Conservation (phyloP, 1,140 invertebrate species). For the Solenopsis fugax region DNA sequence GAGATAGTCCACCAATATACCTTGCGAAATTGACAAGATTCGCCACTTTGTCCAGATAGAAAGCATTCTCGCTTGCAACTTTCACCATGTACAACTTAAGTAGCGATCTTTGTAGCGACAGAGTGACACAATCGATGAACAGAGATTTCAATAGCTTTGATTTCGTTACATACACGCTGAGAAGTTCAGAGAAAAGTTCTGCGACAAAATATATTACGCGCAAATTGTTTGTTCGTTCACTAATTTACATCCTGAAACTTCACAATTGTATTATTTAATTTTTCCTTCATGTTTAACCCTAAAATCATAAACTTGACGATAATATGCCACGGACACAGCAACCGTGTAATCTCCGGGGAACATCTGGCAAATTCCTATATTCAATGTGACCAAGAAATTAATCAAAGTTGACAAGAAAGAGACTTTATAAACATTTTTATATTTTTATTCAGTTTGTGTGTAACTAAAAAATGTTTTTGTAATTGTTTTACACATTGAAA, state of each 20-base stretch:
- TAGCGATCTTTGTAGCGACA: constrained; percentile 49
- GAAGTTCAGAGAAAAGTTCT: neutral
- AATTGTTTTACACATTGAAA: too few species aligned
- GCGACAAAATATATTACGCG: neutral
- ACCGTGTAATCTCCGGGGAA: too few species aligned
- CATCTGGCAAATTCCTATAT: too few species aligned
- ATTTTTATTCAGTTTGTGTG: too few species aligned
- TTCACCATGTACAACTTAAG: constrained; percentile 54
- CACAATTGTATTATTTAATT: neutral
- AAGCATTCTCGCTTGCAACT: constrained; percentile 38
- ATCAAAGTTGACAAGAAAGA: too few species aligned
- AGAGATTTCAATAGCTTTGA: constrained; percentile 3
- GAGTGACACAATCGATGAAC: neutral
- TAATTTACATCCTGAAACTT: neutral
- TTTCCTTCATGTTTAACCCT: neutral
- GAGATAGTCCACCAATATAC: constrained; percentile 42
- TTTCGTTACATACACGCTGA: neutral
- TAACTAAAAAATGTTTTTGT: too few species aligned
- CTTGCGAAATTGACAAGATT: constrained; percentile 56
- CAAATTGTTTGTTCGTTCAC: neutral
- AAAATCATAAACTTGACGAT: too few species aligned
- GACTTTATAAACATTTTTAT: too few species aligned
- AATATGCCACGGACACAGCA: too few species aligned
- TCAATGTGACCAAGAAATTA: too few species aligned
- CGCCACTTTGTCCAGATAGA: constrained; percentile 38